These are phyloP conservation scores for Trichomalopsis sarcophagae DNA, from an alignment of 1,140 invertebrate species.

Conservation along the genomic window DNA sequence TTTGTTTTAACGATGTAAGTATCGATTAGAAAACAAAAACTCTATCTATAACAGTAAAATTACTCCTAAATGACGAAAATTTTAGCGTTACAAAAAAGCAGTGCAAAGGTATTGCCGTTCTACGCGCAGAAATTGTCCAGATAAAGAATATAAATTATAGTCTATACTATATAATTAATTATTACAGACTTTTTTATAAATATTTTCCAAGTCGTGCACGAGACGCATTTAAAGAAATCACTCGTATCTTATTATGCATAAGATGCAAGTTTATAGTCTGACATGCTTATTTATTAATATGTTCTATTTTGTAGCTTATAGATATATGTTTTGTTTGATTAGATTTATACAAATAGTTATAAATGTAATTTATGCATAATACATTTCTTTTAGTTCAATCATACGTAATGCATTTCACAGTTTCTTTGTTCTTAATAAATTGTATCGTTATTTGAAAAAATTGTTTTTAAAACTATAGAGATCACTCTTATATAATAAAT, in stretches of 20 bases:
- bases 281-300: neutral
- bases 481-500: too few relatives aligned
- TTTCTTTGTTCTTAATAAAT: conserved; percentile 53
- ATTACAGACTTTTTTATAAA: neutral
- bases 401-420: conserved; percentile 67
- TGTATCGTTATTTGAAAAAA: too few relatives aligned
- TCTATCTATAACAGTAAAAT: too few relatives aligned
- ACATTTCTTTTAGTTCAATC: neutral
- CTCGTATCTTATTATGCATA: neutral
- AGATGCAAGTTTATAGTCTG: neutral
- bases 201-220: neutral
- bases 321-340: neutral
- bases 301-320: too few relatives aligned
- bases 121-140: neutral
- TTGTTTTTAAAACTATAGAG: conserved; percentile 45
- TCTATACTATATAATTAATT: neutral
- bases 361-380: neutral
- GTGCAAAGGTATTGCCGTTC: neutral
- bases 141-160: neutral
- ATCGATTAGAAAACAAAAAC: too few relatives aligned
- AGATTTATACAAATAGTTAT: neutral
- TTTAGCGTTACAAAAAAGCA: too few relatives aligned
- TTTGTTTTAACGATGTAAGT: too few relatives aligned
- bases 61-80: too few relatives aligned
- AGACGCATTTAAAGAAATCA: neutral